Conservation (phyloP, 2,888 invertebrate species). For the Polydrusus cervinus region DNA sequence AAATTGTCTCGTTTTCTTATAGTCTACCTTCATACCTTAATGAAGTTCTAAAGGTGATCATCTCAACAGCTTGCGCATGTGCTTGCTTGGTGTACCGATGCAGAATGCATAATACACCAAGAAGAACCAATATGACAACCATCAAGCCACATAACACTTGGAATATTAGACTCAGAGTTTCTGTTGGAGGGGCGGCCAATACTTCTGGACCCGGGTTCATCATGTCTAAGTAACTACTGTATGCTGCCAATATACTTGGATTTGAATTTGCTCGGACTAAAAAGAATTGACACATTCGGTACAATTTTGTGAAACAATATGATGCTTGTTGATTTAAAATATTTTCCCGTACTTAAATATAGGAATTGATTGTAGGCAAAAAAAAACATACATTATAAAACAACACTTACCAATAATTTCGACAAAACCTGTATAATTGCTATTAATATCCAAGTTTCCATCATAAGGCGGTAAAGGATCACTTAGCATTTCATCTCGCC, state of each 20-base stretch:
- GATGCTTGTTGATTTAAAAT: no score
- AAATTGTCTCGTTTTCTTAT: background rate
- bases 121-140: conserved; percentile 76
- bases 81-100: conserved; percentile 80
- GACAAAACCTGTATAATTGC: conserved; percentile 90
- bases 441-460: conserved; percentile 82
- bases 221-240: conserved; percentile 84
- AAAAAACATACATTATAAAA: background rate
- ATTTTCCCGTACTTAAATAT: no score
- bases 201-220: conserved; percentile 81
- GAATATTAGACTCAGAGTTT: conserved; percentile 76
- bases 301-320: no score
- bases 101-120: conserved; percentile 78
- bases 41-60: conserved; percentile 79
- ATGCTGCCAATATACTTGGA: conserved; percentile 74
- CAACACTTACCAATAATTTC: conserved; percentile 85
- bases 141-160: conserved; percentile 81
- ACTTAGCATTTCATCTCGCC: conserved; percentile 63
- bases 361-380: no score
- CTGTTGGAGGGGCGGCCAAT: conserved; percentile 69
- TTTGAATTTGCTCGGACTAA: conserved; percentile 71
- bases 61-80: conserved; percentile 79
- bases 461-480: conserved; percentile 76
- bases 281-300: conserved; percentile 44
- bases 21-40: conserved; percentile 75